Evolutionary conservation across 2,797 vertebrate species (phyloP), one percentile per base, ranked within the genome.

Genomic region (Hydrolagus colliei): DNA sequence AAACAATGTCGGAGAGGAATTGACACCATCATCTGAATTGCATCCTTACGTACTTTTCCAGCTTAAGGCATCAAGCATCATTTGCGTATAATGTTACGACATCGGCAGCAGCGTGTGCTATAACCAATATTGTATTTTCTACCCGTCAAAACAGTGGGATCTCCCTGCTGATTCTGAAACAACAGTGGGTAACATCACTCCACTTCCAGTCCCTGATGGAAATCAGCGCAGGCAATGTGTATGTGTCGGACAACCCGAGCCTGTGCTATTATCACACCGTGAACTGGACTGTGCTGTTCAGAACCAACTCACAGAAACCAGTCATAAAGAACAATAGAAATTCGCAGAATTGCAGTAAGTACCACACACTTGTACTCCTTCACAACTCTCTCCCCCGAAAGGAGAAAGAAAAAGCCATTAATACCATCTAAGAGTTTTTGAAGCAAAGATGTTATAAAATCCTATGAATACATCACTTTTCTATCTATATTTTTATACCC

Each of bases 171-270:
- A 96, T 99, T 91, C 94, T 99, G 73, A 99, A 99, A 90, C 97
- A 98, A 87, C 96, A 95, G 77, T 96, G 97, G 91, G 97, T 98
- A 90, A 96, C 95, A 14, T 97, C 97, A 0, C 93, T 99, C 11
- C 96, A 97, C 80, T 96, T 99, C 87, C 97, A 98, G 91, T 97
- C 98, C 0, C 88, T 99, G 90, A 94, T 94, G 82, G 97, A 99
- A 88, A 99, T 99, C 93, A 98, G 97, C 1, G 98, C 98, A 0
- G 98, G 98, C 6, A 99, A 96, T n/a, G 95, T 99, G 87, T 99
- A 98, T 91, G 97, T 99, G 89, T 96, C 95, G 32, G 97, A 99
- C 93, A 99, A 99, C 91, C 97, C 94, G 90, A 97, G 96, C 72
- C 85, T 99, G 86, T 99, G 98, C 88, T 99, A 96, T 91, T 99